phyloP scores from a whole-genome alignment of 2,888 invertebrate genomes.

The Cephalotes varians region DNA sequence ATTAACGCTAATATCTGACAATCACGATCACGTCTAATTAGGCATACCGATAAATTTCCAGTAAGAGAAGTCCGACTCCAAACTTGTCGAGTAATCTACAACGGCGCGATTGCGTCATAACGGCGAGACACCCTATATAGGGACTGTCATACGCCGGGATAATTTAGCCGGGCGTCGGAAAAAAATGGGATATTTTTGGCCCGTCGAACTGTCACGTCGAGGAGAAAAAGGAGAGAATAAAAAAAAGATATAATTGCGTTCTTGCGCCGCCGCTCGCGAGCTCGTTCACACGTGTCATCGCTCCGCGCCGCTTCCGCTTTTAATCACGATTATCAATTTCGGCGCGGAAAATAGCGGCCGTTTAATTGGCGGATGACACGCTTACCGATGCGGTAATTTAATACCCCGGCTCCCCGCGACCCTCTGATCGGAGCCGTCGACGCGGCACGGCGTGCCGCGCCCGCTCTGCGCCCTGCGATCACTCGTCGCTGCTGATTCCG shows the following conservation, averaged over 20 bases:
- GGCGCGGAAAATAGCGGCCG: slow-evolving; percentile 75
- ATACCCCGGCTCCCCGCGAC: slow-evolving; percentile 69
- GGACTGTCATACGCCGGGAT: slow-evolving; percentile 37
- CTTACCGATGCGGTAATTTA: slow-evolving; percentile 81
- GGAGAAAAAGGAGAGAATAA: slow-evolving; percentile 51
- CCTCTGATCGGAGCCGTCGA: slow-evolving; percentile 56
- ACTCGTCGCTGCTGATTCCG: slow-evolving; percentile 70
- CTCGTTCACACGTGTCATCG: slow-evolving; percentile 73
- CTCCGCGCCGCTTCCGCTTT: slow-evolving; percentile 72
- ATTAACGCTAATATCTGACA: neutral
- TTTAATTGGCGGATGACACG: slow-evolving; percentile 82
- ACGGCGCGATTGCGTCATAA: slow-evolving; percentile 10
- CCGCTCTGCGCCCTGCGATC: slow-evolving; percentile 61
- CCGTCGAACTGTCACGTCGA: slow-evolving; percentile 56
- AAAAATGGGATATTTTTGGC: slow-evolving; percentile 64
- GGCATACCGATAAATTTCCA: neutral
- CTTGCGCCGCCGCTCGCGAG: slow-evolving; percentile 61
- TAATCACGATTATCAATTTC: slow-evolving; percentile 79
- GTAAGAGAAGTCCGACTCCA: neutral
- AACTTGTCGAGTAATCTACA: neutral
- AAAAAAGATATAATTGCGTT: slow-evolving; percentile 65
- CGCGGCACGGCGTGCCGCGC: slow-evolving; percentile 69
- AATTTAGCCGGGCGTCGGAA: slow-evolving; percentile 36
- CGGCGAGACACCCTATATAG: slow-evolving; percentile 47
- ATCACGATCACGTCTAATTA: neutral